These are phyloP conservation scores for Smittia sp. DNA, from an alignment of 2,888 invertebrate species.

Conservation along the genomic window DNA sequence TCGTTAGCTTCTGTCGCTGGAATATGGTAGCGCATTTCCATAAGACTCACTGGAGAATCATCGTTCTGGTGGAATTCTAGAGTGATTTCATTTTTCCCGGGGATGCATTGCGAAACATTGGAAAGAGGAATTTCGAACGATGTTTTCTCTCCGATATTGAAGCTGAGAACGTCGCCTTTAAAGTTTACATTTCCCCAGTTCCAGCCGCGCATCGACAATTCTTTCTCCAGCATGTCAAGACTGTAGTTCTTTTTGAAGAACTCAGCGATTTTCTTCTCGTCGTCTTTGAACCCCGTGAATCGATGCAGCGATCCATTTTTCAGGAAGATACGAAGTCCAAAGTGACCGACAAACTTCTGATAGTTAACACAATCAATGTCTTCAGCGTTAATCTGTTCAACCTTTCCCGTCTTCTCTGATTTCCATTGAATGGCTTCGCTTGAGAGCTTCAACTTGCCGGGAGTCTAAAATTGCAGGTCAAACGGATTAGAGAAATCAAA, in stretches of 20 bases:
- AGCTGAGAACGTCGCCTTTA: slow-evolving; percentile 79
- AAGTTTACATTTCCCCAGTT: slow-evolving; percentile 98
- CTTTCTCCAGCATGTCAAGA: slow-evolving; percentile 85
- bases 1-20: slow-evolving; percentile 87
- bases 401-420: slow-evolving; percentile 94
- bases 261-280: slow-evolving; percentile 88
- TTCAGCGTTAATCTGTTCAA: slow-evolving; percentile 78
- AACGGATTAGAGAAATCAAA: slow-evolving; percentile 34
- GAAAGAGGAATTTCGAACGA: slow-evolving; percentile 95
- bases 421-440: slow-evolving; percentile 89
- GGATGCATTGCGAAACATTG: slow-evolving; percentile 93
- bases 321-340: slow-evolving; percentile 84
- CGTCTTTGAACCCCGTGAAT: slow-evolving; percentile 93
- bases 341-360: slow-evolving; percentile 85
- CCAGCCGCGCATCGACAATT: slow-evolving; percentile 95
- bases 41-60: slow-evolving; percentile 92
- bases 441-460: slow-evolving; percentile 87
- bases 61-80: slow-evolving; percentile 99
- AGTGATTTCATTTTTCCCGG: slow-evolving; percentile 97
- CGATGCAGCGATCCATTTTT: slow-evolving; percentile 88
- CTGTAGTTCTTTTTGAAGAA: slow-evolving; percentile 82
- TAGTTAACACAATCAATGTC: slow-evolving; percentile 92
- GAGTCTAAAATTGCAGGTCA: slow-evolving; percentile 63
- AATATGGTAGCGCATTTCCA: slow-evolving; percentile 98
- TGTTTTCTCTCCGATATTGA: slow-evolving; percentile 76